phyloP scores from a whole-genome alignment of 1,140 invertebrate species.

The Drosophila tropicalis region DNA sequence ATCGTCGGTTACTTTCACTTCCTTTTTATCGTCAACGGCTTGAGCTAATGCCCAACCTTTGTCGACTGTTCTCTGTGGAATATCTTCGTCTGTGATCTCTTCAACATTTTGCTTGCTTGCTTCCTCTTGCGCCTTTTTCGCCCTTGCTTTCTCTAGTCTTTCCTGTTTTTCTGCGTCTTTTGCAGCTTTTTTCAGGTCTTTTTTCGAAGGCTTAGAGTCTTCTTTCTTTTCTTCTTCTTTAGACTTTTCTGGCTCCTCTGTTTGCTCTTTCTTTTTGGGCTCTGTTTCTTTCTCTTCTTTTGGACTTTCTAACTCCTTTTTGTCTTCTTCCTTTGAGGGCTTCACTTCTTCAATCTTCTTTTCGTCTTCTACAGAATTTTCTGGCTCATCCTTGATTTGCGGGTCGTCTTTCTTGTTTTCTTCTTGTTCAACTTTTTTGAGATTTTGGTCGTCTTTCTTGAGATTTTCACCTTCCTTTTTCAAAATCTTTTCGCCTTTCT shows the following conservation, averaged over 20 bases:
- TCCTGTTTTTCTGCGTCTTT: neutral
- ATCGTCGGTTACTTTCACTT: neutral
- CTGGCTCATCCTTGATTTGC: neutral
- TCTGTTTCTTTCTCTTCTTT: neutral
- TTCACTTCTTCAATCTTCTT: neutral
- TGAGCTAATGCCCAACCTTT: neutral
- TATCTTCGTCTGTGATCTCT: neutral
- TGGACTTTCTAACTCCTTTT: neutral
- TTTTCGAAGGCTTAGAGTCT: neutral
- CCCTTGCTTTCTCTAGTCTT: neutral
- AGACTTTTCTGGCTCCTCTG: slow-evolving; percentile 22
- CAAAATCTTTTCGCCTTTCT: neutral
- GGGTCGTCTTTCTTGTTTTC: neutral
- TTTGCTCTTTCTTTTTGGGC: neutral
- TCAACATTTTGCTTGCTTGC: neutral
- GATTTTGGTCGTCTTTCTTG: neutral
- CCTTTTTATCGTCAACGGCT: neutral
- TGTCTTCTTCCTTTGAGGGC: neutral
- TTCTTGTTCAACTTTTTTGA: neutral
- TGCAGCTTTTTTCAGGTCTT: neutral
- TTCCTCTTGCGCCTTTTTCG: neutral
- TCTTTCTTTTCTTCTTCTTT: neutral
- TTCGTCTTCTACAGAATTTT: neutral
- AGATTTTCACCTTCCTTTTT: slow-evolving; percentile 16
- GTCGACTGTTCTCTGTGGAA: neutral